These are phyloP conservation scores for Ruditapes philippinarum DNA, from an alignment of 1,140 invertebrate species.

Conservation along the genomic window DNA sequence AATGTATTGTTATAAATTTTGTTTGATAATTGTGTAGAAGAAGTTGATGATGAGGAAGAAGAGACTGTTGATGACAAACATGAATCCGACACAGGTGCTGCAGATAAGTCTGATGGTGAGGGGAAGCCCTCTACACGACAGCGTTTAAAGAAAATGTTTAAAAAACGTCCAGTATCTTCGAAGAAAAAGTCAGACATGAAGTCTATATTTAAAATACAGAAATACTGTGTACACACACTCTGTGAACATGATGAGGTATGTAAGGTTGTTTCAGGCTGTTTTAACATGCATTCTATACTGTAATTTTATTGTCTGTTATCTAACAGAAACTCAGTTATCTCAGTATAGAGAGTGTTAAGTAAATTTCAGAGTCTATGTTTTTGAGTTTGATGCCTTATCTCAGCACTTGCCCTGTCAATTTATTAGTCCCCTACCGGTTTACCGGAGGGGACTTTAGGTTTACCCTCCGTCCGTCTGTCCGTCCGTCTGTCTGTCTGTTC, in stretches of 20 bases:
- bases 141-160: not conserved
- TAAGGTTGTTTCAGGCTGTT: not conserved
- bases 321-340: not conserved
- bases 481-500: too few species aligned
- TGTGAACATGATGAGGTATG: conserved; percentile 83
- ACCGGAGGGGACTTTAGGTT: too few species aligned
- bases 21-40: too few species aligned
- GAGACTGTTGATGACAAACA: conserved; percentile 4
- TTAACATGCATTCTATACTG: too few species aligned
- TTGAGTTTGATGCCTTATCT: too few species aligned
- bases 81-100: not conserved
- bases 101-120: not conserved
- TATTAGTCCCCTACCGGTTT: too few species aligned
- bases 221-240: conserved; percentile 75
- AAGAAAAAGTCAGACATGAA: conserved; percentile 46
- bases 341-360: not conserved
- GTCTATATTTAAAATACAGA: conserved; percentile 38
- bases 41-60: not conserved
- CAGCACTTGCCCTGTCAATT: too few species aligned
- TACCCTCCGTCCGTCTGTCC: too few species aligned
- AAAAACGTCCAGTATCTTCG: not conserved
- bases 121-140: not conserved
- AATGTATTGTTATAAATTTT: too few species aligned
- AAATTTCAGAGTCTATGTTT: too few species aligned
- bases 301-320: not conserved